These are phyloP conservation scores for Centropyge bicolor DNA, from an alignment of 2,797 vertebrate genomes.

Conservation along the genomic window DNA sequence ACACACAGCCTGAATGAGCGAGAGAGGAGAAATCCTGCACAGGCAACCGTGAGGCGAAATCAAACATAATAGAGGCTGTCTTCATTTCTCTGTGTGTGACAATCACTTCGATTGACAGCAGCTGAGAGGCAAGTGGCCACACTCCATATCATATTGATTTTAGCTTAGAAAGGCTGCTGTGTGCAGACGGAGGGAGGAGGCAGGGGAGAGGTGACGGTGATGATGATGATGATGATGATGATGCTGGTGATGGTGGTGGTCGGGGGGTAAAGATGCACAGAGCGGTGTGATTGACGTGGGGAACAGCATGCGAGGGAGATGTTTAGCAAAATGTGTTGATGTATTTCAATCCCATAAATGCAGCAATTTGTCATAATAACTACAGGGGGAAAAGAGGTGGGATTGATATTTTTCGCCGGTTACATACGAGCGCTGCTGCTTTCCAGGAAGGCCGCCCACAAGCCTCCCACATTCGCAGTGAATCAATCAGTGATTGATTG, in stretches of 20 bases:
- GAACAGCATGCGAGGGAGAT: constrained; percentile 27
- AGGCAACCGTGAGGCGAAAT: constrained; percentile 27
- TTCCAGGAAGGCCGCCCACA: constrained; percentile 22
- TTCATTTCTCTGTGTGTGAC: constrained; percentile 42
- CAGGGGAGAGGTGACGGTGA: constrained; percentile 20
- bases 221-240: neutral
- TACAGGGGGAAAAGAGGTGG: neutral
- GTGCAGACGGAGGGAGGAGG: constrained; percentile 39
- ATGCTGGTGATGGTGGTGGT: neutral
- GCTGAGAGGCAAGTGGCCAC: constrained; percentile 55
- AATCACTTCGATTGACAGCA: constrained; percentile 51
- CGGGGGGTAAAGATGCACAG: constrained; percentile 19
- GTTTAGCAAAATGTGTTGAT: constrained; percentile 56
- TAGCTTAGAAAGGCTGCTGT: constrained; percentile 51
- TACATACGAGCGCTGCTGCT: constrained; percentile 27
- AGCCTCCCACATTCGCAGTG: constrained; percentile 9
- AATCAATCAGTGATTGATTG: constrained; percentile 51
- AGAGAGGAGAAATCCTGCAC: neutral
- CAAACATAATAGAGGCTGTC: constrained; percentile 47
- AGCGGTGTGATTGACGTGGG: constrained; percentile 30
- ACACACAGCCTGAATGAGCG: neutral
- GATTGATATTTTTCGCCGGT: constrained; percentile 41
- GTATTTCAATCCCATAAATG: constrained; percentile 52
- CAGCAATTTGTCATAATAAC: constrained; percentile 60
- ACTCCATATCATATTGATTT: constrained; percentile 71